Evolutionary conservation across 2,113 vertebrate species (phyloP), one percentile per base, ranked within the genome.

Genomic region (Riparia riparia): DNA sequence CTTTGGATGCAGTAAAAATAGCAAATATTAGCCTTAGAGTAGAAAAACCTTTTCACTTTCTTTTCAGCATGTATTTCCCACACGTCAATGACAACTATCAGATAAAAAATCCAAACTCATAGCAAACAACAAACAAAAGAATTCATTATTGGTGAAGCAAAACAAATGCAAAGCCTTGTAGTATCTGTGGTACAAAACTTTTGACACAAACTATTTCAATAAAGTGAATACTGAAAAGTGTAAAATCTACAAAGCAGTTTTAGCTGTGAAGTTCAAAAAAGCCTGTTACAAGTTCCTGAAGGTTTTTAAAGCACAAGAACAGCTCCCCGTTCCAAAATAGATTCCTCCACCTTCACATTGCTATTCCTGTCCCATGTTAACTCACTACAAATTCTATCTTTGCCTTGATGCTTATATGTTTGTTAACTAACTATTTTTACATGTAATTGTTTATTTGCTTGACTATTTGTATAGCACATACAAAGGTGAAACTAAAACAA

Each of bases 311-410:
- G 60, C 42, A 78, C 29, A 78, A 93, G 45, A 60, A 79, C 77
- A 89, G 50, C 42, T 94, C 77, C 14, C 14, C 42, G n/a, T 45
- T 68, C 44, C 13, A 5, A 89, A 87, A 88, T 44, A 84, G 58
- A 91, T 65, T 69, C 34, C 63, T 73, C 57, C 22, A 31, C 78
- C 94, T 91, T 89, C 71, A 66, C 49, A 82, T 66, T 86, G 49
- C 90, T 90, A 84, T 74, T 91, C 63, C 66, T 82, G 88, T 82
- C 28, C 63, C 34, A 11, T 71, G 54, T 93, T 82, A 88, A 93
- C 77, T 92, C 79, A 90, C 66, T 79, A 82, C 4, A 1, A 82
- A 83, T 84, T 89, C 82, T 88, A 17, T 89, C 78, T 93, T 92
- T 77, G 81, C 24, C 45, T 64, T 91, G 50, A 70, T 83, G 82